Evolutionary conservation across 2,888 invertebrate species (phyloP), one percentile per base, ranked within the genome.

Genomic region (Nomada flava): DNA sequence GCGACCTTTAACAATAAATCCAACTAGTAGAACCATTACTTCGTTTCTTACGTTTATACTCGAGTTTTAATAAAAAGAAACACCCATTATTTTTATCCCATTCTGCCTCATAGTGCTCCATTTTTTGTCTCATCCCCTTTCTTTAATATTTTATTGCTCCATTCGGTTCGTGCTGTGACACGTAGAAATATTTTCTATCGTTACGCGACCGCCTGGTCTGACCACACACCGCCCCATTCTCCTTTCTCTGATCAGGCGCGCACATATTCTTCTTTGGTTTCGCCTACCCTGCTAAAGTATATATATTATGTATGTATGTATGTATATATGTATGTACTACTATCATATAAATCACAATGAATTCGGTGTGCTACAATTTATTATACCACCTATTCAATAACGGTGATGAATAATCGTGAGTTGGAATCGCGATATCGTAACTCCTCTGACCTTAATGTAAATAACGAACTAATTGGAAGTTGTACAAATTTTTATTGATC

Each of bases 71-170:
- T 13, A 60, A n/a, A 10, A 15, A n/a, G 5, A 13, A 62, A 36
- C 36, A 52, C 18, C 29, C 29, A n/a, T 29, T 52, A 50, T 59
- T 47, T 11, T n/a, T n/a, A 36, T 20, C 0, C 11, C 50, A 15
- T 20, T 47, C 23, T 9, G 4, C 36, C 15, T 36, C 36, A 10
- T n/a, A 15, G 13, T 18, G 20, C 7, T 23, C 20, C 57, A 20
- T 59, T 69, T 69, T 59, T 73, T 59, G 23, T 65, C 64, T 2
- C 36, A 36, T 52, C 59, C 23, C 10, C 18, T 2, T 15, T 1
- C 13, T 0, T 9, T 10, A 20, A 29, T 13, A 29, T 44, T 60
- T 44, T 10, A 65, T 26, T 36, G 23, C 15, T 4, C 0, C 36
- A 11, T 9, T 13, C 26, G 18, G 5, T n/a, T 18, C 53, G 10